Evolutionary conservation across 2,888 invertebrate species (phyloP).

Genomic region (Salticus scenicus): DNA sequence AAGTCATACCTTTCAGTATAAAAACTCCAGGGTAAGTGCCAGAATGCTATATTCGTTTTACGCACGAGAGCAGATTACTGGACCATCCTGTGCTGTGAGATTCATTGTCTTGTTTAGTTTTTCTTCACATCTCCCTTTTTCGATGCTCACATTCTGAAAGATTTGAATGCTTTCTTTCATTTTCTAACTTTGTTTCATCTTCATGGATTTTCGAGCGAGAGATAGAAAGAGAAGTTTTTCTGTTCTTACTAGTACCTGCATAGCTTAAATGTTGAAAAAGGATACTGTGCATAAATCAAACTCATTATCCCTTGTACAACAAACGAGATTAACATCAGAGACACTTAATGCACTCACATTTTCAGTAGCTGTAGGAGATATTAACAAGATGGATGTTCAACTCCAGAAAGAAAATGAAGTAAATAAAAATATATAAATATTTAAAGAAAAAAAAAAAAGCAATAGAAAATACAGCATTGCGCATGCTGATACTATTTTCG

Average conservation of each 20-base stretch:
- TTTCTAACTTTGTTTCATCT: too few species aligned
- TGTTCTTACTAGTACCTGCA: constrained; percentile 38
- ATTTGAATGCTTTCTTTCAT: constrained; percentile 31
- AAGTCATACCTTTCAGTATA: too few species aligned
- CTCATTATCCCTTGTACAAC: constrained; percentile 28
- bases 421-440: too few species aligned
- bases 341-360: constrained; percentile 57
- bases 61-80: neutral
- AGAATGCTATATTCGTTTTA: neutral
- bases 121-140: neutral
- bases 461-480: constrained; percentile 40
- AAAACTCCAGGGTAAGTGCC: neutral
- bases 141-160: constrained; percentile 38
- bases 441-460: constrained; percentile 31
- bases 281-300: constrained; percentile 15
- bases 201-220: constrained; percentile 43
- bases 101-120: neutral
- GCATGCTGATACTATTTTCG: constrained; percentile 57
- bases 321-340: neutral
- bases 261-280: constrained; percentile 14
- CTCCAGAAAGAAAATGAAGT: constrained; percentile 37
- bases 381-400: constrained; percentile 52
- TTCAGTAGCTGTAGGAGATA: constrained; percentile 31
- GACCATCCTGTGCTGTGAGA: neutral
- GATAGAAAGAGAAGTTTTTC: too few species aligned